Conservation (phyloP, 2,797 vertebrate genomes). For the Parauchenoglanis punctatus region DNA sequence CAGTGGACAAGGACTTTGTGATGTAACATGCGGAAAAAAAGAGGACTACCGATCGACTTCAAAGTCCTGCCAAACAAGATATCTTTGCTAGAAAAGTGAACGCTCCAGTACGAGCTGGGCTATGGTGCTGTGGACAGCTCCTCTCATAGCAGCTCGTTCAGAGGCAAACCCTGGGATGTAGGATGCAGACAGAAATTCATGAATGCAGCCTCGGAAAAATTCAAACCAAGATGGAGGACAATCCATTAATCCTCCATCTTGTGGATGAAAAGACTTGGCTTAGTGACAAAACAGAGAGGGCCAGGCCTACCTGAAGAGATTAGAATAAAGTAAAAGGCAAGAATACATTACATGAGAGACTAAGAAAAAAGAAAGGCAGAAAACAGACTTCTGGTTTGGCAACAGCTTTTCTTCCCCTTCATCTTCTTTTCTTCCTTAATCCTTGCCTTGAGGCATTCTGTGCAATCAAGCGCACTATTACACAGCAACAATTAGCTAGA, state of each 20-base stretch:
- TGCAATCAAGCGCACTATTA: slow-evolving; percentile 89
- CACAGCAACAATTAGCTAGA: slow-evolving; percentile 85
- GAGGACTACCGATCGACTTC: not conserved
- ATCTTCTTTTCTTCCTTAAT: slow-evolving; percentile 67
- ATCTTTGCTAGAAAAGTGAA: not conserved
- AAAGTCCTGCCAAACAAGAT: slow-evolving; percentile 4
- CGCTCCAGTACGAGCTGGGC: not conserved
- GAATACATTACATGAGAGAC: slow-evolving; percentile 37
- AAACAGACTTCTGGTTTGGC: slow-evolving; percentile 78
- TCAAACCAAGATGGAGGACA: slow-evolving; percentile 59
- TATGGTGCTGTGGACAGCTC: slow-evolving; percentile 21
- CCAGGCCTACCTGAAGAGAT: slow-evolving; percentile 39
- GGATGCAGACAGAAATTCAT: slow-evolving; percentile 5
- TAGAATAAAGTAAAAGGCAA: slow-evolving; percentile 32
- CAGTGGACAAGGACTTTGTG: slow-evolving; percentile 21
- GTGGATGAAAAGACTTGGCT: slow-evolving; percentile 36
- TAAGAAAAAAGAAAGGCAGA: slow-evolving; percentile 61
- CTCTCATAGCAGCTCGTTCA: slow-evolving; percentile 36
- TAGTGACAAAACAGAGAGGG: slow-evolving; percentile 42
- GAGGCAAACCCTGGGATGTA: slow-evolving; percentile 10
- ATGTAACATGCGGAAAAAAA: slow-evolving; percentile 23
- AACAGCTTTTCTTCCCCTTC: slow-evolving; percentile 73
- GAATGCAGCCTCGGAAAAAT: slow-evolving; percentile 36
- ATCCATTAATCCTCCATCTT: slow-evolving; percentile 36
- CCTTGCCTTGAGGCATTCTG: slow-evolving; percentile 83